Base-by-base conservation (phyloP, 2,888 invertebrate species). In the Drosophila multiciliata region DNA sequence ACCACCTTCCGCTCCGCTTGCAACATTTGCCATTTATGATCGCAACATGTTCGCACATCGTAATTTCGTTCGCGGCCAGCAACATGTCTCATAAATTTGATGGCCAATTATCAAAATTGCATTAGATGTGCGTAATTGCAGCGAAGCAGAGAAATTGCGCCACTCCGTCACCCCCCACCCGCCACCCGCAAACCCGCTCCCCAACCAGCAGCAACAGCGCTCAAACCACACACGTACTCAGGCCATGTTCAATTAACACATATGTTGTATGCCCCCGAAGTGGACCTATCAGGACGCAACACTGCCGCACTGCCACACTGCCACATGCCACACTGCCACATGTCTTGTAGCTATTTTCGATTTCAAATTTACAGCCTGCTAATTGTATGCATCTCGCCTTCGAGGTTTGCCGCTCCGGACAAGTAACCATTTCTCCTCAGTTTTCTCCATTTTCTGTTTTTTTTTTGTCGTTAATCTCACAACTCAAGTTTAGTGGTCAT, bases 41-140 rank as follows among this genome's bases (percentile, higher is more conserved):
- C 76, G 72, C 73, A 72, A 82, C 69, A 78, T 85, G 86, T 83
- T 83, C 87, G 87, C 87, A 83, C 87, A 82, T 83, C 87, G 85
- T 83, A 87, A 83, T 87, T 83, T 87, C 63, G 60, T 55, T 50
- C n/a, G 68, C 70, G 72, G 74, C 83, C 79, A 52, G 67, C 81
- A 88, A 89, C 87, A 87, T 85, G 86, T 75, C 69, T 74, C 83
- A 91, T 91, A 90, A 91, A 91, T 91, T 90, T 90, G 78, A 78
- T 83, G 80, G 73, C 89, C 91, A 91, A 91, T 91, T 91, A 91
- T 90, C 78, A 82, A 87, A 90, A 91, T 89, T 86, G 83, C 87
- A 82, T 84, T 83, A 87, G 89, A 85, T 85, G 78, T 90, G 90
- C 84, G 90, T 90, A 84, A 86, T 87, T 89, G 80, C 75, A 38